Conservation (phyloP, 2,888 invertebrate species). For the Autographa pulchrina region DNA sequence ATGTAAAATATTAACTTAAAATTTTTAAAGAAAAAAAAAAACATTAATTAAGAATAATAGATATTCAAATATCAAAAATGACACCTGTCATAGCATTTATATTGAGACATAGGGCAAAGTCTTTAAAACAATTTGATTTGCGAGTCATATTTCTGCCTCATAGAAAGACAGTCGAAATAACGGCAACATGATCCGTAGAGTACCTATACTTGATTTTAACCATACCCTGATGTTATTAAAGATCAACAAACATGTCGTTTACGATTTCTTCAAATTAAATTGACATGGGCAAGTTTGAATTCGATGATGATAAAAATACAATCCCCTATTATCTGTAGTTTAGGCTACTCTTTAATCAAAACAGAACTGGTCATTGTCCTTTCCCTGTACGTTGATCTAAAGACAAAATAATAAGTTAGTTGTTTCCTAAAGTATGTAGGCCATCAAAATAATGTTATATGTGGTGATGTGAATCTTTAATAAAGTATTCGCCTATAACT, state of each 20-base stretch:
- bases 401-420: not conserved
- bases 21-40: no score
- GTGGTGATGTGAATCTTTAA: not conserved
- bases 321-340: constrained; percentile 2
- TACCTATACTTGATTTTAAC: not conserved
- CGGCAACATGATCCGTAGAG: not conserved
- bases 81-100: not conserved
- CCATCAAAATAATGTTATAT: not conserved
- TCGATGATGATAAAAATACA: constrained; percentile 1
- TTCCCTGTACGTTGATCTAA: not conserved
- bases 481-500: not conserved
- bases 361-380: not conserved
- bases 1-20: no score
- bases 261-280: constrained; percentile 1
- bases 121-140: not conserved
- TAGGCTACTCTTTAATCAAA: not conserved
- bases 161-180: not conserved
- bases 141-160: not conserved
- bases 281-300: not conserved
- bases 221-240: not conserved
- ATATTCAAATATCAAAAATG: no score
- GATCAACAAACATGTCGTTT: not conserved
- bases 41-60: no score
- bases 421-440: not conserved
- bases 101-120: not conserved